A percentile compares a stretch with the other conserved stretches of the same genome.
These are phyloP conservation scores for Eurytoma californica DNA, from an alignment of 2,888 invertebrate species.

Conservation along the genomic window DNA sequence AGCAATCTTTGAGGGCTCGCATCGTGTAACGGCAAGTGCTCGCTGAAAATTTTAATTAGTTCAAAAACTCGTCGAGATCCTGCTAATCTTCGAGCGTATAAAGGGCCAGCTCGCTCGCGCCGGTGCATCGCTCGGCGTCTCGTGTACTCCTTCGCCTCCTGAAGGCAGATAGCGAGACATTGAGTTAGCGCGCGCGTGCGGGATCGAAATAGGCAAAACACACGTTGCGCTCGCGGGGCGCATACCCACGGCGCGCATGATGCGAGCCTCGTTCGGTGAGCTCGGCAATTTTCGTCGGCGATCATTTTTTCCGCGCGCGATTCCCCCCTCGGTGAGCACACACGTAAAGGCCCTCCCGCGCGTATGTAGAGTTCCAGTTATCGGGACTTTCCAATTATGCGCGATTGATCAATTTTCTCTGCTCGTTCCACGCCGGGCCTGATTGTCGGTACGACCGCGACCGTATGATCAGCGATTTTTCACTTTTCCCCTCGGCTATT, in stretches of 20 bases:
- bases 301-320: neutral
- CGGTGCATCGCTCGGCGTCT: neutral
- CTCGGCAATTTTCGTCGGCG: constrained; percentile 44
- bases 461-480: constrained; percentile 35
- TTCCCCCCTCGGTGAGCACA: neutral
- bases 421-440: constrained; percentile 1
- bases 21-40: neutral
- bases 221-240: constrained; percentile 27
- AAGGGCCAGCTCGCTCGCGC: neutral
- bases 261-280: constrained; percentile 9
- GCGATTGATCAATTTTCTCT: constrained; percentile 52
- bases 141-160: neutral
- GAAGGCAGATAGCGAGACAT: neutral
- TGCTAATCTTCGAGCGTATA: constrained; percentile 3
- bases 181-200: neutral
- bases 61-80: neutral
- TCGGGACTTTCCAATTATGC: constrained; percentile 49
- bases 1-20: too few relatives aligned
- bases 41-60: neutral
- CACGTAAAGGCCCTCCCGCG: neutral
- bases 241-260: constrained; percentile 1
- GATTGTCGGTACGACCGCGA: constrained; percentile 1
- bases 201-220: constrained; percentile 32
- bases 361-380: constrained; percentile 46
- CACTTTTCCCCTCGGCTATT: neutral